These are phyloP conservation scores for Parazoanthus atlanticus DNA, from an alignment of 92 coral and sea anemone genomes.

Conservation along the genomic window DNA sequence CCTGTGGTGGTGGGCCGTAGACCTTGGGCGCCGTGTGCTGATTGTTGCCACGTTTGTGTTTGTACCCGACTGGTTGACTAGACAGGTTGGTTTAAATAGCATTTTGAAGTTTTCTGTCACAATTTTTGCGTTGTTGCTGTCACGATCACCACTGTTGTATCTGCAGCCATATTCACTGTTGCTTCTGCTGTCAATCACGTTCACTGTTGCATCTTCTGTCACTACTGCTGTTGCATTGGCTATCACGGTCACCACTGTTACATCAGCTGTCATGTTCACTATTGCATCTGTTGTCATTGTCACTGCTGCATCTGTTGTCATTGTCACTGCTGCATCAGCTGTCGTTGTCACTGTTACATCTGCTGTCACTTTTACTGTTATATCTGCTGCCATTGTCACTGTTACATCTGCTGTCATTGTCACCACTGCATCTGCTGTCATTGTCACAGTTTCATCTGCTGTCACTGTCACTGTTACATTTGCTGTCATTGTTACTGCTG, in stretches of 20 bases:
- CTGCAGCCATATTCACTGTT: background rate
- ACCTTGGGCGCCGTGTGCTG: slow-evolving; percentile 81
- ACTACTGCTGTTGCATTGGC: background rate
- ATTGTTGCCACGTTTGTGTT: slow-evolving; percentile 78
- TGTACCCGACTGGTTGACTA: slow-evolving; percentile 72
- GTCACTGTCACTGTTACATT: background rate
- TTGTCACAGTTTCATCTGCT: background rate
- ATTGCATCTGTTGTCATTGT: background rate
- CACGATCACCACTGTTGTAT: background rate
- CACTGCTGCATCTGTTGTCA: background rate
- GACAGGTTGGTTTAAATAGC: slow-evolving; percentile 70
- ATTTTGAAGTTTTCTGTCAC: background rate
- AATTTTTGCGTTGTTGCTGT: background rate
- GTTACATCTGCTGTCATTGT: background rate
- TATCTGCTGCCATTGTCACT: background rate
- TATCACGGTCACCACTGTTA: background rate
- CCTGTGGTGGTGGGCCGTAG: slow-evolving; percentile 99
- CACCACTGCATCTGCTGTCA: background rate
- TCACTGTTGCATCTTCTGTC: background rate
- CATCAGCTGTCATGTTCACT: background rate
- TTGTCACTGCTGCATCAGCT: background rate
- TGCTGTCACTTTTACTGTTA: background rate
- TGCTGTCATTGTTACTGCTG: background rate
- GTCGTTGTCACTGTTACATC: background rate
- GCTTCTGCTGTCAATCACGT: background rate